Base-by-base conservation (phyloP, 2,797 vertebrate genomes). In the Dallia pectoralis region DNA sequence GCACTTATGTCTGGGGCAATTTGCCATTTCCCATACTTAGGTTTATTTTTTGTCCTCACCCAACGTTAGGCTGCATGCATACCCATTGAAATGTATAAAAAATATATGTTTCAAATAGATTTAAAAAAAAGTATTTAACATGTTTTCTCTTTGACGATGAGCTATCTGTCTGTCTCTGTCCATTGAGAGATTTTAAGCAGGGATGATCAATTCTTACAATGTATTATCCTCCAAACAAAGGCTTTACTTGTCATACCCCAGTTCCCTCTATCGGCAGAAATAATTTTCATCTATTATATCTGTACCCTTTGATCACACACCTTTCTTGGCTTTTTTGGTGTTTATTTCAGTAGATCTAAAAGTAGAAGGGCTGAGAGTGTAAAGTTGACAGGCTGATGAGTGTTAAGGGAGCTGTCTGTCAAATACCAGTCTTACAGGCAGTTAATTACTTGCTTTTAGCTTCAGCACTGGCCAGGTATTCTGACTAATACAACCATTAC, bases 1-100 rank as follows among this genome's bases (percentile, higher is more conserved):
- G 70, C 82, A 85, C 85, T 83, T 76, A 67, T 87, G 86, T 80
- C 82, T 75, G 77, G 82, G 82, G 79, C 85, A n/a, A 81, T 88
- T 84, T 81, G 84, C 84, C 81, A 84, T 72, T 70, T 68, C 70
- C 76, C 78, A 72, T 76, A 77, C 80, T 87, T 81, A 91, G 88
- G 84, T 86, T 79, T 73, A 70, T 77, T 19, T 18, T 64, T 29
- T 15, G 30, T 62, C 16, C 18, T 16, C 18, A 18, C 15, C 16
- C 18, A 33, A 9, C 5, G 32, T 19, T 64, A 64, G 27, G 16
- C 16, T 64, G 12, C 30, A 32, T 64, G 12, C 30, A 32, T 29
- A 33, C 40, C 14, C 40, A 44, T 44, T 44, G 40, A 44, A 44
- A 44, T 44, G 32, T 64, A 64, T 64, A 15, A 30, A 64, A 30